A percentile compares a stretch with the other conserved stretches of the same genome.
Conservation (phyloP, 1,140 invertebrate species). For the Brachionus koreanus region DNA sequence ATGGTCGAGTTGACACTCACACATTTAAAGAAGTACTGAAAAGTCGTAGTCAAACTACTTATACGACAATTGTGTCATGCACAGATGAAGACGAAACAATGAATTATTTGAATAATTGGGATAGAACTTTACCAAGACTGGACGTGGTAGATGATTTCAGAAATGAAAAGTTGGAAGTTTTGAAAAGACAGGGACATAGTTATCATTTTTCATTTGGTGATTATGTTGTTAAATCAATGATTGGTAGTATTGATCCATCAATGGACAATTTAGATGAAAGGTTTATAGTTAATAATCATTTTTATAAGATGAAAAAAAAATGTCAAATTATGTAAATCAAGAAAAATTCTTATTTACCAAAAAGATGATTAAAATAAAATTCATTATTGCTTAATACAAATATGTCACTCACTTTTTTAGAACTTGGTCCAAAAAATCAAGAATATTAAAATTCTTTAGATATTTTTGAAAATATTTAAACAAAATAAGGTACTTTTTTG, state of each 20-base stretch:
- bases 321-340: no score
- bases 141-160: constrained; percentile 32
- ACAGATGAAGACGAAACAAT: constrained; percentile 19
- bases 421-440: no score
- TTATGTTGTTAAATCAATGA: constrained; percentile 41
- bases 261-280: constrained; percentile 7
- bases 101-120: constrained; percentile 39
- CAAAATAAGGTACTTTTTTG: no score
- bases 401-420: no score
- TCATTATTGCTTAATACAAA: no score
- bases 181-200: background rate
- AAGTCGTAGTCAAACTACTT: background rate
- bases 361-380: no score
- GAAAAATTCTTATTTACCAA: no score
- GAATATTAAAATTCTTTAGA: no score
- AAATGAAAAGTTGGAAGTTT: background rate
- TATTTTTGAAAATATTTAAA: no score
- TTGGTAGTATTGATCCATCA: background rate
- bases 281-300: background rate
- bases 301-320: no score
- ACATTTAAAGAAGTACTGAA: background rate
- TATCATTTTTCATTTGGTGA: constrained; percentile 31
- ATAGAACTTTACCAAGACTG: background rate
- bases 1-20: background rate
- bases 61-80: constrained; percentile 29